Conservation (phyloP, 2,888 invertebrate genomes). For the Dioctria linearis region DNA sequence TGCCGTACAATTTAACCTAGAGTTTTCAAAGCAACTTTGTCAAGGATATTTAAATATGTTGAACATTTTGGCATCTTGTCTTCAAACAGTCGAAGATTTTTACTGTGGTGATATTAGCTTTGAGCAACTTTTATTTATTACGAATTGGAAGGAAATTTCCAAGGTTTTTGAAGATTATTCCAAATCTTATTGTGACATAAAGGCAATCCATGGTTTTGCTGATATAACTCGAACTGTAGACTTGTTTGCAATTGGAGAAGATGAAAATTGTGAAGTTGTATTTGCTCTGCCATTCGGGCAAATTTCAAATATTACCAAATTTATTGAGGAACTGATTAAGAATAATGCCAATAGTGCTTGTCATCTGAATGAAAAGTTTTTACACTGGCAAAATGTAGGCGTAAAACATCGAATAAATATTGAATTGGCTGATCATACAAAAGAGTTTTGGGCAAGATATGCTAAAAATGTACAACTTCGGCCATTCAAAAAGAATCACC, state of each 20-base stretch:
- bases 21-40: slow-evolving; percentile 67
- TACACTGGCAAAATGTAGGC: slow-evolving; percentile 66
- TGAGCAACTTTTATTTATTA: slow-evolving; percentile 79
- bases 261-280: slow-evolving; percentile 64
- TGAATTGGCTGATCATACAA: slow-evolving; percentile 67
- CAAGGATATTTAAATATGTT: slow-evolving; percentile 79
- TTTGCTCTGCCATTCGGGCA: slow-evolving; percentile 67
- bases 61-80: slow-evolving; percentile 78
- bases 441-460: slow-evolving; percentile 69
- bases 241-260: slow-evolving; percentile 65
- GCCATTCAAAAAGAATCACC: slow-evolving; percentile 74
- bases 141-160: slow-evolving; percentile 81
- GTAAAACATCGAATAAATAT: slow-evolving; percentile 66
- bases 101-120: slow-evolving; percentile 78
- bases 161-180: slow-evolving; percentile 81
- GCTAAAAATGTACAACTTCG: slow-evolving; percentile 67
- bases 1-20: neutral
- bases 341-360: slow-evolving; percentile 59
- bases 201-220: slow-evolving; percentile 80
- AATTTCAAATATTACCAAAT: slow-evolving; percentile 65
- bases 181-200: slow-evolving; percentile 80
- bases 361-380: slow-evolving; percentile 65
- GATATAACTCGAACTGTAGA: slow-evolving; percentile 77
- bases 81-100: slow-evolving; percentile 80
- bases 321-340: slow-evolving; percentile 65